Percentiles rank a stretch among this genome's conserved stretches.
Conservation (phyloP, 2,888 invertebrate species). For the Conchocele bisecta region DNA sequence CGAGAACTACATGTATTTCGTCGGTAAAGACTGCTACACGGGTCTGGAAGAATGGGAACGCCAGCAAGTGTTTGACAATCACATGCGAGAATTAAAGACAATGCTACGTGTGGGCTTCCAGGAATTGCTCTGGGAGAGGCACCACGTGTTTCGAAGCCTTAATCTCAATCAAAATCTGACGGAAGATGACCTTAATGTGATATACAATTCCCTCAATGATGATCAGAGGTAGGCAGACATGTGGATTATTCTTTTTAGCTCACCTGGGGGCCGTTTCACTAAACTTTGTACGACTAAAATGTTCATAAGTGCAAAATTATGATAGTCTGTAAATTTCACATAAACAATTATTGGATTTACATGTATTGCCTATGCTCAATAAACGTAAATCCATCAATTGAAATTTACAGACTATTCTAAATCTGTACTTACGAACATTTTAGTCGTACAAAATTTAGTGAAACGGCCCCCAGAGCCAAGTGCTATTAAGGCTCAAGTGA, state of each 20-base stretch:
- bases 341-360: too few species aligned
- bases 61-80: slow-evolving; percentile 95
- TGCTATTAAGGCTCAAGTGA: too few species aligned
- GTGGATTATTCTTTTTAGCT: background rate
- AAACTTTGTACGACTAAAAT: too few species aligned
- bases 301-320: too few species aligned
- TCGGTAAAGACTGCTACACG: slow-evolving; percentile 97
- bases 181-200: slow-evolving; percentile 93
- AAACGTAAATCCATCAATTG: too few species aligned
- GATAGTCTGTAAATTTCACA: too few species aligned
- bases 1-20: slow-evolving; percentile 92
- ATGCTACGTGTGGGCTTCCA: slow-evolving; percentile 95
- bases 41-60: slow-evolving; percentile 94
- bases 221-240: slow-evolving; percentile 48
- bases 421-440: too few species aligned
- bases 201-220: slow-evolving; percentile 59
- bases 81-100: slow-evolving; percentile 88
- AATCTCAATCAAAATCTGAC: slow-evolving; percentile 94
- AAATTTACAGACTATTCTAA: too few species aligned
- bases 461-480: too few species aligned
- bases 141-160: slow-evolving; percentile 95
- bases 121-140: slow-evolving; percentile 95
- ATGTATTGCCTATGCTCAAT: too few species aligned
- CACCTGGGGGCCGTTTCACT: too few species aligned
- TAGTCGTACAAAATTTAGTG: too few species aligned